A percentile compares a stretch with the other conserved stretches of the same genome.
Evolutionary conservation across 64 coral and sea anemone species (phyloP).

Genomic region (Porites australiensis): DNA sequence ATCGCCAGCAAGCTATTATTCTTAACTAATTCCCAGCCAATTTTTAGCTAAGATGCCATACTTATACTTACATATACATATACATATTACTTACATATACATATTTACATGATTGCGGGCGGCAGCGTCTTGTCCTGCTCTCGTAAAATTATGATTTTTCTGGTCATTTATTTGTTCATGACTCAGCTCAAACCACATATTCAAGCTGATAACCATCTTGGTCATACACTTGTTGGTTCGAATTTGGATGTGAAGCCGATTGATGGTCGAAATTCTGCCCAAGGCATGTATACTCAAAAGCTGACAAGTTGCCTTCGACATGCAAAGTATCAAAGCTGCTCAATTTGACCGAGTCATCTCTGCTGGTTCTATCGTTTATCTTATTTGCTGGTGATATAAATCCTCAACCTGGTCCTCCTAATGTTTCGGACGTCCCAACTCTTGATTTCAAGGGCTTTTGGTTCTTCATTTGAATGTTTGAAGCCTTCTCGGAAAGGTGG

Average conservation of each 20-base stretch:
- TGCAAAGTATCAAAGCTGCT: constrained; percentile 70
- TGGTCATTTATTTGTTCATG: constrained; percentile 52
- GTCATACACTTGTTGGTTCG: constrained; percentile 48
- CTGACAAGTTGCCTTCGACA: constrained; percentile 66
- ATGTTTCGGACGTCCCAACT: too few species aligned
- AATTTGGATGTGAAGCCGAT: constrained; percentile 50
- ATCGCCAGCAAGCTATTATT: too few species aligned
- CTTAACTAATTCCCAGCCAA: too few species aligned
- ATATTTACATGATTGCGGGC: too few species aligned
- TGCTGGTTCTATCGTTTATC: too few species aligned
- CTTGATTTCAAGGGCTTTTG: constrained; percentile 78
- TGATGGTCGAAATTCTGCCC: constrained; percentile 60
- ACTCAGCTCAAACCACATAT: constrained; percentile 55
- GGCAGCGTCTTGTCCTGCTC: constrained; percentile 39
- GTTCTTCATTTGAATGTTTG: constrained; percentile 76
- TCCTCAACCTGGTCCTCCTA: too few species aligned
- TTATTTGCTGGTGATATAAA: too few species aligned
- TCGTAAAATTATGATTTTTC: constrained; percentile 47
- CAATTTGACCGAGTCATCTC: constrained; percentile 44
- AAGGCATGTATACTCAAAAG: constrained; percentile 74
- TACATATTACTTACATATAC: too few species aligned
- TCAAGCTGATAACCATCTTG: constrained; percentile 49
- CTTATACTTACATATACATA: too few species aligned
- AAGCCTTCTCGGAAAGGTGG: too few species aligned
- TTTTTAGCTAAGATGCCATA: too few species aligned